These are phyloP conservation scores for Sinocyclocheilus grahami DNA, from an alignment of 2,113 vertebrate genomes.

Conservation along the genomic window DNA sequence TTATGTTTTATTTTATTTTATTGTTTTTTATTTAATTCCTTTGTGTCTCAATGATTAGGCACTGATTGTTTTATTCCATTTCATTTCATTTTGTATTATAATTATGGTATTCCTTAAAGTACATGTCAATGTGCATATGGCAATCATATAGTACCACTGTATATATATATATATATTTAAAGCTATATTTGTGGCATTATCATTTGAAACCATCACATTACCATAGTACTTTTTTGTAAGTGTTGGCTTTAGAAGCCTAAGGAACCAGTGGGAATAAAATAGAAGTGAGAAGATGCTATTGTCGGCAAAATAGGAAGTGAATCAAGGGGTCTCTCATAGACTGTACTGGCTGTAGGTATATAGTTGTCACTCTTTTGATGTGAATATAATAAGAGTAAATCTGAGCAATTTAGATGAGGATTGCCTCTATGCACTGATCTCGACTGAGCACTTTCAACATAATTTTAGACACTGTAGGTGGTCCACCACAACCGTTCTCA, in stretches of 20 bases:
- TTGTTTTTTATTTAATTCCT: no score
- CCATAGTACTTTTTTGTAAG: not conserved
- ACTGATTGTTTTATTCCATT: no score
- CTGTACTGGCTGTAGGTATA: not conserved
- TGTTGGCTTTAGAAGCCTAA: not conserved
- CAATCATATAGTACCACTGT: no score
- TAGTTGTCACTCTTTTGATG: not conserved
- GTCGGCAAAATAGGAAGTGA: not conserved
- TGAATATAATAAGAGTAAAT: not conserved
- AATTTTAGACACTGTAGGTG: slow-evolving; percentile 9
- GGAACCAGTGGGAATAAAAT: not conserved
- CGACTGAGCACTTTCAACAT: slow-evolving; percentile 9
- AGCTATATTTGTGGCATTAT: not conserved
- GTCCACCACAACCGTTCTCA: not conserved
- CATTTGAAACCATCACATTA: not conserved
- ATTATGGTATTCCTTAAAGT: not conserved
- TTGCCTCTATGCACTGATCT: not conserved
- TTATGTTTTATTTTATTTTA: no score
- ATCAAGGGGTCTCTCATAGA: not conserved
- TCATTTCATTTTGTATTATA: no score
- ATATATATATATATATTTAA: no score
- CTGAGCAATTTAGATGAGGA: not conserved
- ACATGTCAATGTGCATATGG: not conserved
- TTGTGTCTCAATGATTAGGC: no score
- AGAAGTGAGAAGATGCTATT: not conserved